These are phyloP conservation scores for Rotaria magnacalcarata DNA, from an alignment of 2,888 invertebrate genomes.

Conservation along the genomic window DNA sequence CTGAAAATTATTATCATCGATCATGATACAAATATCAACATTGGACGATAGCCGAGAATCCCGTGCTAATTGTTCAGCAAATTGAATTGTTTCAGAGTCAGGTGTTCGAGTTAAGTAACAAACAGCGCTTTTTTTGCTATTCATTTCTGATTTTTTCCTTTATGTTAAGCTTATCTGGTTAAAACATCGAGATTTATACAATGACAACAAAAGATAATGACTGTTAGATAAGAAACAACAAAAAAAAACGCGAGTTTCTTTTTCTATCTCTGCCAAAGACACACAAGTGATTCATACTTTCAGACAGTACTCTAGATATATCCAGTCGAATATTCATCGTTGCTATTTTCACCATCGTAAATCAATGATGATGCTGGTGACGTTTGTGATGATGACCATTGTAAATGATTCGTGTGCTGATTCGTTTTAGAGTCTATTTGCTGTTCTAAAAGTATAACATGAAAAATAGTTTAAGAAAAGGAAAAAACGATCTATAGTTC, in stretches of 20 bases:
- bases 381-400: neutral
- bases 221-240: constrained; percentile 31
- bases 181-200: constrained; percentile 23
- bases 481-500: neutral
- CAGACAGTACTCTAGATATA: neutral
- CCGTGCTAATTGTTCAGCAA: neutral
- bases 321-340: constrained; percentile 27
- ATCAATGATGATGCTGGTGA: constrained; percentile 10
- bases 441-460: neutral
- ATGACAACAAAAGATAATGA: constrained; percentile 14
- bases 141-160: neutral
- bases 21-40: neutral
- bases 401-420: neutral
- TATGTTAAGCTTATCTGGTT: constrained; percentile 5
- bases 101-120: neutral
- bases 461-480: neutral
- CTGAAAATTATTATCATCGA: neutral
- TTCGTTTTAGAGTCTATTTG: neutral
- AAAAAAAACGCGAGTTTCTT: neutral
- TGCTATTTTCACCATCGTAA: constrained; percentile 30
- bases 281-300: neutral
- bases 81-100: neutral
- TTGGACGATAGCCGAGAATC: neutral
- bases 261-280: neutral
- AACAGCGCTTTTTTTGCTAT: neutral